Conservation (phyloP, 35 echinoderm and acorn worm species). For the Apostichopus parvimensis region DNA sequence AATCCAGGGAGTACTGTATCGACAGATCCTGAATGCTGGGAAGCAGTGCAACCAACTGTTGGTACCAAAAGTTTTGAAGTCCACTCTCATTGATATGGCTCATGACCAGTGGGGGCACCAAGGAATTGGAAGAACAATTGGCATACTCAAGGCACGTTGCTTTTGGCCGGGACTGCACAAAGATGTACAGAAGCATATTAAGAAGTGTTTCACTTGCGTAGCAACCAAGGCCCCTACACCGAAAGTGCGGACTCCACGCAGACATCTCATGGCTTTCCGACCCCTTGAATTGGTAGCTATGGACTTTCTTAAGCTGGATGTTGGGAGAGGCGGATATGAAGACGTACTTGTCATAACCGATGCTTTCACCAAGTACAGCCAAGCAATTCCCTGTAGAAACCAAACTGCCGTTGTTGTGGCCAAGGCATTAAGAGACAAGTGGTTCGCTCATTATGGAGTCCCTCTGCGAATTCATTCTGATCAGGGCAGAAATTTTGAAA, state of each 20-base stretch:
- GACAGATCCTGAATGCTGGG: neutral
- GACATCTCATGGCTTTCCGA: slow-evolving; percentile 35
- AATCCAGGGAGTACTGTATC: slow-evolving; percentile 12
- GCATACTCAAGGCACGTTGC: neutral
- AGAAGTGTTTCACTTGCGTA: slow-evolving; percentile 7
- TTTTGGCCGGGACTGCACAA: slow-evolving; percentile 33
- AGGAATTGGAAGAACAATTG: slow-evolving; percentile 13
- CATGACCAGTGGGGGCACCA: slow-evolving; percentile 49
- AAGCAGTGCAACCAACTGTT: neutral
- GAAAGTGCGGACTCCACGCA: neutral
- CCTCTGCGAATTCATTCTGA: slow-evolving; percentile 43
- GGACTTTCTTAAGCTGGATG: slow-evolving; percentile 29
- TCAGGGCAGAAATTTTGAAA: slow-evolving; percentile 66
- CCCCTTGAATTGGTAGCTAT: slow-evolving; percentile 34
- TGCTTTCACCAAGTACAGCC: slow-evolving; percentile 7
- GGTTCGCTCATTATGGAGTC: slow-evolving; percentile 53
- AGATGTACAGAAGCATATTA: neutral
- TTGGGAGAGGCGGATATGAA: slow-evolving; percentile 3
- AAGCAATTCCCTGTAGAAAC: slow-evolving; percentile 30
- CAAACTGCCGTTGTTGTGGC: slow-evolving; percentile 33
- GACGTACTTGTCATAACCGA: slow-evolving; percentile 40
- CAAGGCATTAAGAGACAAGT: slow-evolving; percentile 45
- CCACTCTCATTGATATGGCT: neutral
- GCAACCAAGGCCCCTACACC: slow-evolving; percentile 22
- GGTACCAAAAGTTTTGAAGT: neutral